These are phyloP conservation scores for Notamacropus eugenii DNA, from an alignment of 2,797 vertebrate genomes.

Conservation along the genomic window DNA sequence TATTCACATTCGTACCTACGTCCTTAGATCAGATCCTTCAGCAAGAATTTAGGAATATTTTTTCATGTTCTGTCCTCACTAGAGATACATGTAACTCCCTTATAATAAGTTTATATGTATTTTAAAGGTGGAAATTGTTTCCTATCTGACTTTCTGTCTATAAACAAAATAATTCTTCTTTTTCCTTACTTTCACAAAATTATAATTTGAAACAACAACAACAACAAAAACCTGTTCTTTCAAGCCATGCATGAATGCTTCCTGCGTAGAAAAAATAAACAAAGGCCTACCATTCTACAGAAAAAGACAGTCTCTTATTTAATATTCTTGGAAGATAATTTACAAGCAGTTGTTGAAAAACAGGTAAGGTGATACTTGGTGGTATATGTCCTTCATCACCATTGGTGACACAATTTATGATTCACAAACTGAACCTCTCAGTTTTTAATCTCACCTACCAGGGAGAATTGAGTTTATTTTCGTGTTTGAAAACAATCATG, in stretches of 20 bases:
- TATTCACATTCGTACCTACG: too few relatives aligned
- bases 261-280: neutral
- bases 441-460: slow-evolving; percentile 21
- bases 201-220: neutral
- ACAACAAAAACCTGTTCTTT: neutral
- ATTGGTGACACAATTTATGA: neutral
- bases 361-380: slow-evolving; percentile 1
- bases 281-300: neutral
- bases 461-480: neutral
- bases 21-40: too few relatives aligned
- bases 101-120: neutral
- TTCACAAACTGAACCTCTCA: slow-evolving; percentile 20
- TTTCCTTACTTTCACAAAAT: neutral
- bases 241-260: neutral
- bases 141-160: neutral
- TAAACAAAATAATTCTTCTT: neutral
- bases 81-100: neutral
- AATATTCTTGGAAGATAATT: neutral
- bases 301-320: neutral
- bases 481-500: slow-evolving; percentile 2
- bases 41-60: neutral
- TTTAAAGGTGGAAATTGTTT: neutral
- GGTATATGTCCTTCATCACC: neutral
- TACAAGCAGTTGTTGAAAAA: slow-evolving; percentile 44
- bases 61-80: neutral